These are phyloP conservation scores for Egretta garzetta DNA, from an alignment of 2,113 vertebrate species.

Conservation along the genomic window DNA sequence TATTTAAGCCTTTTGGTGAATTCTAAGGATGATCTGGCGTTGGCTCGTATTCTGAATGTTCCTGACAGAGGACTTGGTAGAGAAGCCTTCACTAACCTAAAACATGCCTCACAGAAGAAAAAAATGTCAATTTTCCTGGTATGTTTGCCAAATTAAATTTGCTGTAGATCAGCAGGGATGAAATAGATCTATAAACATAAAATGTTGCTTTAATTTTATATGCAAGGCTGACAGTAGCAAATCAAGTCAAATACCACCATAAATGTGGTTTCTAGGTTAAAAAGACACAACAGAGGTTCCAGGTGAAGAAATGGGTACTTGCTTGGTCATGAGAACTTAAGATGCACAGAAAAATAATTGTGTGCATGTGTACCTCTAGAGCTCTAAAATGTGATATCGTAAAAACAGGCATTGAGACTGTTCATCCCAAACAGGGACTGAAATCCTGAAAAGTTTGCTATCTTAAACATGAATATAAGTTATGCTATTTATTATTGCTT, in stretches of 20 bases:
- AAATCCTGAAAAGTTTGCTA: neutral
- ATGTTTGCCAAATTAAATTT: conserved; percentile 46
- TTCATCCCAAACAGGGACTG: neutral
- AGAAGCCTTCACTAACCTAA: conserved; percentile 88
- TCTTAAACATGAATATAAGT: neutral
- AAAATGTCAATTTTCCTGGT: conserved; percentile 92
- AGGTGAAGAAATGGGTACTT: neutral
- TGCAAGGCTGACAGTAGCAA: neutral
- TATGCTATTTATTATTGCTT: neutral
- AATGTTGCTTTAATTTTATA: neutral
- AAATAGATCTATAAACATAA: neutral
- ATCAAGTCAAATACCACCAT: neutral
- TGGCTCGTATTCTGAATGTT: conserved; percentile 85
- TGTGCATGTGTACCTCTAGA: neutral
- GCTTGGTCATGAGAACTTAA: neutral
- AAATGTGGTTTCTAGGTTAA: neutral
- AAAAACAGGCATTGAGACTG: neutral
- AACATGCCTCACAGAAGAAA: conserved; percentile 77
- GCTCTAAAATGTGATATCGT: neutral
- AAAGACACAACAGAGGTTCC: neutral
- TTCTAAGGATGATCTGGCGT: conserved; percentile 88
- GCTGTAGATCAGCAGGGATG: neutral
- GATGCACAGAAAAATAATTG: neutral
- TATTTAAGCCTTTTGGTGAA: conserved; percentile 92
- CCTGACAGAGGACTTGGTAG: conserved; percentile 85